phyloP scores from a whole-genome alignment of 2,888 invertebrate genomes.

The Stenolophus ochropezus region DNA sequence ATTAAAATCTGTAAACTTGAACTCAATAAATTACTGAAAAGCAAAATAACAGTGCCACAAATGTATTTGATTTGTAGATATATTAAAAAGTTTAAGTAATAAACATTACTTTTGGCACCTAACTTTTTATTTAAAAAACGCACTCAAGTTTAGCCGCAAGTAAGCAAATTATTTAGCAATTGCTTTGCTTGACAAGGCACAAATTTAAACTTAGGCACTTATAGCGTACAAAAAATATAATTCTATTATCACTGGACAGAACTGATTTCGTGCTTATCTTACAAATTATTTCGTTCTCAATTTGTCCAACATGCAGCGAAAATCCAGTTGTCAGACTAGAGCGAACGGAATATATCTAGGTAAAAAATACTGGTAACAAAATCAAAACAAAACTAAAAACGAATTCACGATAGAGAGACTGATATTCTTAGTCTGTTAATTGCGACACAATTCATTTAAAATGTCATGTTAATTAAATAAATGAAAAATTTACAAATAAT shows the following conservation, averaged over 20 bases:
- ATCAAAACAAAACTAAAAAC: slow-evolving; percentile 4
- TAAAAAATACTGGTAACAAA: slow-evolving; percentile 39
- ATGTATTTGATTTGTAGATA: neutral
- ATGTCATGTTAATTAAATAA: slow-evolving; percentile 32
- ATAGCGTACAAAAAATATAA: slow-evolving; percentile 35
- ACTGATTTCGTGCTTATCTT: slow-evolving; percentile 34
- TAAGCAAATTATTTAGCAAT: slow-evolving; percentile 41
- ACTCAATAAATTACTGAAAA: slow-evolving; percentile 5
- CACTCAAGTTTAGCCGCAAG: slow-evolving; percentile 42
- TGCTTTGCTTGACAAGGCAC: slow-evolving; percentile 53
- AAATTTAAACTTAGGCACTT: slow-evolving; percentile 57
- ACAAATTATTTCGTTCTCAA: slow-evolving; percentile 18
- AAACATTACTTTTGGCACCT: slow-evolving; percentile 49
- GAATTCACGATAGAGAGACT: slow-evolving; percentile 26
- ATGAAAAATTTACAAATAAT: slow-evolving; percentile 6
- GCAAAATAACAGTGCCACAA: slow-evolving; percentile 15
- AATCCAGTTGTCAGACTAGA: slow-evolving; percentile 54
- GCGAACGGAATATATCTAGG: slow-evolving; percentile 50
- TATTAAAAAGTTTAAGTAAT: slow-evolving; percentile 22
- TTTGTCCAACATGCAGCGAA: slow-evolving; percentile 27
- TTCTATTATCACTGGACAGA: slow-evolving; percentile 49
- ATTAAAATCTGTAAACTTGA: slow-evolving; percentile 40
- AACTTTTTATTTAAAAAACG: slow-evolving; percentile 42
- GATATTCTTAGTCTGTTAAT: neutral
- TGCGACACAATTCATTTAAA: slow-evolving; percentile 7